phyloP scores from a whole-genome alignment of 2,888 invertebrate genomes.

The Brachyopa scutellaris region DNA sequence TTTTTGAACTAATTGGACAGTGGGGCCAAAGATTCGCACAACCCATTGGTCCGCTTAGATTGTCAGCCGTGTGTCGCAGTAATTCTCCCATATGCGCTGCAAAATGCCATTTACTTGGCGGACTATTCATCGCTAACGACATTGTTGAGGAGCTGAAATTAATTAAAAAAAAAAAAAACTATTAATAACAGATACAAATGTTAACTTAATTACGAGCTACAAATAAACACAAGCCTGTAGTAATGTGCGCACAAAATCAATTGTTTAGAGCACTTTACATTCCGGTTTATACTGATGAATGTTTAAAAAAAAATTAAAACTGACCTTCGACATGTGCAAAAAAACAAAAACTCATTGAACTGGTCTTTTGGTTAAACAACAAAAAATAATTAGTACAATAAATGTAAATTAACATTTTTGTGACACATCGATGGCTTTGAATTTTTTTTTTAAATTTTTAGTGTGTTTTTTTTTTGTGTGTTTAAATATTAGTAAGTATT shows the following conservation, averaged over 20 bases:
- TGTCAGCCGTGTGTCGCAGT: slow-evolving; percentile 80
- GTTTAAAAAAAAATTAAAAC: not conserved
- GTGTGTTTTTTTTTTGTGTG: not conserved
- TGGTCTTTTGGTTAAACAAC: not conserved
- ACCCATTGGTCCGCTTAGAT: slow-evolving; percentile 80
- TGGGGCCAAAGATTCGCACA: slow-evolving; percentile 82
- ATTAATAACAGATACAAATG: too few species aligned
- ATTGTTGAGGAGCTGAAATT: slow-evolving; percentile 80
- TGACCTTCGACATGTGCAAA: not conserved
- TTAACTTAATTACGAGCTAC: too few species aligned
- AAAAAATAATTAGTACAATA: too few species aligned
- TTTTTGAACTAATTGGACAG: slow-evolving; percentile 82
- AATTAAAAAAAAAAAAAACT: slow-evolving; percentile 43
- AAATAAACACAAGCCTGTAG: too few species aligned
- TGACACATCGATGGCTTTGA: not conserved
- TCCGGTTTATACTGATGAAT: too few species aligned
- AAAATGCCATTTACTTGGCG: slow-evolving; percentile 82
- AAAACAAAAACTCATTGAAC: not conserved
- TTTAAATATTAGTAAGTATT: too few species aligned
- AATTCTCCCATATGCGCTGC: slow-evolving; percentile 82
- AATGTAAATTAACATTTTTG: too few species aligned
- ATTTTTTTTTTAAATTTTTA: not conserved
- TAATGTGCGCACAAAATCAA: not conserved
- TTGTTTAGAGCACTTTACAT: not conserved
- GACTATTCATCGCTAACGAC: slow-evolving; percentile 81